A percentile compares a stretch with the other conserved stretches of the same genome.
These are phyloP conservation scores for Schizotus pectinicornis DNA, from an alignment of 2,888 invertebrate genomes.

Conservation along the genomic window DNA sequence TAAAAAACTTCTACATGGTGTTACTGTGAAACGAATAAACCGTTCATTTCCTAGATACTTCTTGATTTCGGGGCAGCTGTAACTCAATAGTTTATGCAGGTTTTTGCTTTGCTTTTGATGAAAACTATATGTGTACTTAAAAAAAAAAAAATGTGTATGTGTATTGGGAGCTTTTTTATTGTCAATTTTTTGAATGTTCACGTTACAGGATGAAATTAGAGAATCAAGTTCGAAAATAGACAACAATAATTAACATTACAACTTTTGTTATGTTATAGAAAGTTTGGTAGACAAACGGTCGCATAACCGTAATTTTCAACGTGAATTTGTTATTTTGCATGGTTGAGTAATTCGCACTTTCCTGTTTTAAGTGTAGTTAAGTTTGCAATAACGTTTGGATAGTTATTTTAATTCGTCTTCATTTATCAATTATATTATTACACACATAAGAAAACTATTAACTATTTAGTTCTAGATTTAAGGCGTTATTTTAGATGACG, in stretches of 20 bases:
- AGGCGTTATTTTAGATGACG: constrained; percentile 23
- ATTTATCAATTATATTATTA: constrained; percentile 12
- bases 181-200: constrained; percentile 19
- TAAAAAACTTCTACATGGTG: constrained; percentile 27
- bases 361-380: neutral
- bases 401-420: neutral
- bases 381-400: constrained; percentile 8
- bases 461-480: constrained; percentile 26
- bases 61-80: constrained; percentile 24
- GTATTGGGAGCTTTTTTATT: constrained; percentile 22
- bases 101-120: constrained; percentile 23
- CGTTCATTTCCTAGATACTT: constrained; percentile 8
- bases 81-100: constrained; percentile 5
- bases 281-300: constrained; percentile 17
- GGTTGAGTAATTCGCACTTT: too few relatives aligned
- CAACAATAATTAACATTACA: constrained; percentile 30
- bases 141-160: constrained; percentile 19
- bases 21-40: constrained; percentile 20
- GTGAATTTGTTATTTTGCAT: constrained; percentile 1
- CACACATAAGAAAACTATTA: constrained; percentile 20
- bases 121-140: constrained; percentile 24
- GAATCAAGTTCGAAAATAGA: constrained; percentile 33
- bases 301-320: neutral
- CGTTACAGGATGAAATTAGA: constrained; percentile 3
- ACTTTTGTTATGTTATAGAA: constrained; percentile 39